Conservation (phyloP, 2,888 invertebrate species). For the Aporophyla nigra region DNA sequence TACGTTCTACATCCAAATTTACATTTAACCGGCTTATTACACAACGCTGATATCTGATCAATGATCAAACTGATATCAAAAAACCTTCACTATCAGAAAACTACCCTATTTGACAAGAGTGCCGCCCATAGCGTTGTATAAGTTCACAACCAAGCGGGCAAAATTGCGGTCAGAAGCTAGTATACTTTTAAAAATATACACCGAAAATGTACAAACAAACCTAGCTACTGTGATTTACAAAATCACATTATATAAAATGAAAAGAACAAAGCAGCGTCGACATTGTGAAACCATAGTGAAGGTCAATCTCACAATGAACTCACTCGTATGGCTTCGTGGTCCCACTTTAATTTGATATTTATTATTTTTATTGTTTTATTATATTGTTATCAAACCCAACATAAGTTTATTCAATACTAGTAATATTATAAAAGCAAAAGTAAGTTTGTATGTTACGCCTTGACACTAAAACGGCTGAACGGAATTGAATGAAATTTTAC, state of each 20-base stretch:
- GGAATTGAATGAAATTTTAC: too few relatives aligned
- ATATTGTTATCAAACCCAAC: not conserved
- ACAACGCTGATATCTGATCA: too few relatives aligned
- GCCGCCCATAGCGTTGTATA: not conserved
- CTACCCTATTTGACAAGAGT: not conserved
- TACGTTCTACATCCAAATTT: too few relatives aligned
- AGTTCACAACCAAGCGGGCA: not conserved
- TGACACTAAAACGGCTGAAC: too few relatives aligned
- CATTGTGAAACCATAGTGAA: constrained; percentile 80
- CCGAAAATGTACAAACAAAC: constrained; percentile 22
- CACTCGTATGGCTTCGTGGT: constrained; percentile 76
- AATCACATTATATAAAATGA: constrained; percentile 67
- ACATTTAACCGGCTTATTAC: too few relatives aligned
- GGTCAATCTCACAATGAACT: constrained; percentile 75
- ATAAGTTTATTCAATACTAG: too few relatives aligned
- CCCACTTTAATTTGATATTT: constrained; percentile 54
- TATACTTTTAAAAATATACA: not conserved
- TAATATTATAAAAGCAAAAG: too few relatives aligned
- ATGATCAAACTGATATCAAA: too few relatives aligned
- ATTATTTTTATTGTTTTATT: constrained; percentile 39
- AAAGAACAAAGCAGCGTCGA: constrained; percentile 69
- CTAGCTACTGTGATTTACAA: constrained; percentile 38
- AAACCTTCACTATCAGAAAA: not conserved
- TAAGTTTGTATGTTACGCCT: too few relatives aligned
- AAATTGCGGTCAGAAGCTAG: not conserved